Conservation (phyloP, 2,797 vertebrate species). For the Erethizon dorsatum region DNA sequence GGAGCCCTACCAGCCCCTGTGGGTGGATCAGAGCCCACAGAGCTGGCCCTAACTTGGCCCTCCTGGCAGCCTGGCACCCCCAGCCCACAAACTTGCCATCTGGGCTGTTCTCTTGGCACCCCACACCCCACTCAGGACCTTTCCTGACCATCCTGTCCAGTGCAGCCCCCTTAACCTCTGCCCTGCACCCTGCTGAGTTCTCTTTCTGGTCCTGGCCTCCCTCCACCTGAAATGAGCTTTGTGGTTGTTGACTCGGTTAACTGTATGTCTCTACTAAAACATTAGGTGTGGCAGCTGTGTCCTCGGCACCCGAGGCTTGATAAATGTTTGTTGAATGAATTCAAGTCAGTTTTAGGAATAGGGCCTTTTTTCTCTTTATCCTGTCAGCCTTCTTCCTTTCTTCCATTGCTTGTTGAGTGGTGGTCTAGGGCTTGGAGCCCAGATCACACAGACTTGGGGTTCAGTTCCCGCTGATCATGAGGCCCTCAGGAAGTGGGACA, state of each 20-base stretch:
- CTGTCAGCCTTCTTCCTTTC: background rate
- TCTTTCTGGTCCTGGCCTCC: background rate
- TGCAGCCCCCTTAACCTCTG: too few species aligned
- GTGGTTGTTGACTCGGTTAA: too few species aligned
- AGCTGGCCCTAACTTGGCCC: background rate
- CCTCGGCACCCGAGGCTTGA: too few species aligned
- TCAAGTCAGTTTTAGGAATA: background rate
- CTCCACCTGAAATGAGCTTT: rapidly evolving
- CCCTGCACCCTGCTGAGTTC: background rate
- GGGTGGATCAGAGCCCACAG: background rate
- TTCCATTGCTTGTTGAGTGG: background rate
- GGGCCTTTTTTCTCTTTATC: background rate
- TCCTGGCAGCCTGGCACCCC: background rate
- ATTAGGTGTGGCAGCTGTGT: background rate
- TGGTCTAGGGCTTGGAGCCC: background rate
- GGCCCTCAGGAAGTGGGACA: background rate
- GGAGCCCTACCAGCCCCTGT: background rate
- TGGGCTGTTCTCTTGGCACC: background rate
- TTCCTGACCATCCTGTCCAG: background rate
- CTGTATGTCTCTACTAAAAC: background rate
- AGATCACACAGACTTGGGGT: background rate
- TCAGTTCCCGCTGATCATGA: background rate
- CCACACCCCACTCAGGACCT: too few species aligned
- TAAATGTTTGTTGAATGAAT: background rate
- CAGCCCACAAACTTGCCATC: background rate